A percentile compares a stretch with the other conserved stretches of the same genome.
These are phyloP conservation scores for Meteorus colon DNA, from an alignment of 2,888 invertebrate genomes.

Conservation along the genomic window DNA sequence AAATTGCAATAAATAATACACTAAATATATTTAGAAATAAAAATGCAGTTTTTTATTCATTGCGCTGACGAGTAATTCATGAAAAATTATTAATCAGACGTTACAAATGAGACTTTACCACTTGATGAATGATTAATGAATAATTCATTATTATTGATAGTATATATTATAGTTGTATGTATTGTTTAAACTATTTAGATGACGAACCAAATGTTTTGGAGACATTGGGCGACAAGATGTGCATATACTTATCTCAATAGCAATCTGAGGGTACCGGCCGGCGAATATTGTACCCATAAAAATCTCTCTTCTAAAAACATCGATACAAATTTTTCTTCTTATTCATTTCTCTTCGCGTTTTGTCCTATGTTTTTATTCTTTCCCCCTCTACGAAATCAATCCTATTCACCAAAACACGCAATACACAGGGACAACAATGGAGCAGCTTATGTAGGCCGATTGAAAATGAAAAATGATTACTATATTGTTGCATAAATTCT, in stretches of 20 bases:
- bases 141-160: not conserved
- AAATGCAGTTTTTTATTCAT: not conserved
- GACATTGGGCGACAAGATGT: conserved; percentile 37
- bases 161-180: not conserved
- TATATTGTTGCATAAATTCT: too few species aligned
- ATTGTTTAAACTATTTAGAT: not conserved
- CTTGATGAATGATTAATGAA: not conserved
- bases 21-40: not conserved
- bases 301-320: conserved; percentile 65
- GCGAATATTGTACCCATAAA: conserved; percentile 60
- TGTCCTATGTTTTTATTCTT: conserved; percentile 33
- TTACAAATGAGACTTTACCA: not conserved
- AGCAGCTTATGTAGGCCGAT: conserved; percentile 23
- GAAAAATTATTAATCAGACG: not conserved
- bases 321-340: conserved; percentile 60
- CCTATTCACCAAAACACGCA: conserved; percentile 8
- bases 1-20: not conserved
- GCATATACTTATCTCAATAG: conserved; percentile 46
- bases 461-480: not conserved
- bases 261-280: conserved; percentile 54
- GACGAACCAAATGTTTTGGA: not conserved
- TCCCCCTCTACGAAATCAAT: conserved; percentile 34
- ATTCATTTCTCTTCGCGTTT: conserved; percentile 29
- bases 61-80: not conserved
- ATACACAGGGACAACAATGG: conserved; percentile 47